phyloP scores from a whole-genome alignment of 2,888 invertebrate genomes.

The Bhutanitis thaidina region DNA sequence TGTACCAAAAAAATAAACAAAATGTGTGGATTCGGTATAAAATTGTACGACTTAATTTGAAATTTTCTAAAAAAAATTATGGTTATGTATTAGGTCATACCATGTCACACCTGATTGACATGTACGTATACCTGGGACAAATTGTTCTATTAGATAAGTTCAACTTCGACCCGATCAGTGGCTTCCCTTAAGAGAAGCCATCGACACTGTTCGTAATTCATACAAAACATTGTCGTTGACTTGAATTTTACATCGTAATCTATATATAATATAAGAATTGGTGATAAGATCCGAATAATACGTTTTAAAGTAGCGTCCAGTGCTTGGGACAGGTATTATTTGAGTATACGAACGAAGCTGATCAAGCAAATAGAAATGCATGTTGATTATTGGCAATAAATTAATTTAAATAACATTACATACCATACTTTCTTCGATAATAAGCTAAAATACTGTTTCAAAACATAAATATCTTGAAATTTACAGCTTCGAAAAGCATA shows the following conservation, averaged over 20 bases:
- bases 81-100: too few species aligned
- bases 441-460: slow-evolving; percentile 21
- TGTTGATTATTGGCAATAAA: slow-evolving; percentile 25
- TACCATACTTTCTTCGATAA: slow-evolving; percentile 15
- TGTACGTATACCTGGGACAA: too few species aligned
- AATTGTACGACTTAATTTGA: too few species aligned
- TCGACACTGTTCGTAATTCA: not conserved
- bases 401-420: slow-evolving; percentile 22
- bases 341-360: slow-evolving; percentile 32
- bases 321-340: slow-evolving; percentile 53
- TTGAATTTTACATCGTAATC: slow-evolving; percentile 34
- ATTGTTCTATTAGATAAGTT: too few species aligned
- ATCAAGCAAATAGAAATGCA: slow-evolving; percentile 33
- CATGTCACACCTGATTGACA: too few species aligned
- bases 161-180: too few species aligned
- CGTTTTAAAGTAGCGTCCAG: slow-evolving; percentile 48
- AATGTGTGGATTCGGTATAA: too few species aligned
- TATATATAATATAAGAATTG: slow-evolving; percentile 38
- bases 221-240: slow-evolving; percentile 16
- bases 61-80: too few species aligned
- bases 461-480: slow-evolving; percentile 25
- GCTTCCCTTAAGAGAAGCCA: slow-evolving; percentile 6
- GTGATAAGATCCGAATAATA: slow-evolving; percentile 48
- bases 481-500: slow-evolving; percentile 22
- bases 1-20: too few species aligned